phyloP scores from a whole-genome alignment of 2,888 invertebrate species.

The Catonia carolina region DNA sequence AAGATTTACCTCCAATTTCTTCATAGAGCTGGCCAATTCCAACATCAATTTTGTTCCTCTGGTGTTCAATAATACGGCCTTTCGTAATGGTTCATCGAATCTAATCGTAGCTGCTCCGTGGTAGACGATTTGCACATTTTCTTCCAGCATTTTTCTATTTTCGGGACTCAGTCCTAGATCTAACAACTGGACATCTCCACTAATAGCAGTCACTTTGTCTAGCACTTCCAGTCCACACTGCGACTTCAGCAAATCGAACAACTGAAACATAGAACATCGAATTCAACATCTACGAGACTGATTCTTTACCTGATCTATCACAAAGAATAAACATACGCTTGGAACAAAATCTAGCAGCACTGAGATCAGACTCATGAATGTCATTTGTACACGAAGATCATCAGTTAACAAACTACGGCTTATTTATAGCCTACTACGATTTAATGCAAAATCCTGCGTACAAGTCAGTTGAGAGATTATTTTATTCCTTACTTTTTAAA shows the following conservation, averaged over 20 bases:
- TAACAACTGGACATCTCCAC: conserved; percentile 62
- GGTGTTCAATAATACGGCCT: conserved; percentile 86
- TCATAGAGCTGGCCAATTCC: conserved; percentile 66
- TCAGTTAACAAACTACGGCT: too few species aligned
- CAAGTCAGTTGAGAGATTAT: too few species aligned
- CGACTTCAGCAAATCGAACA: conserved; percentile 66
- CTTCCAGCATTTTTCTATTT: conserved; percentile 56
- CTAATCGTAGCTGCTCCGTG: conserved; percentile 67
- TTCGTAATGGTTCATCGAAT: conserved; percentile 86
- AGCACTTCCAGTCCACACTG: conserved; percentile 56
- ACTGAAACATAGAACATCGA: conserved; percentile 49
- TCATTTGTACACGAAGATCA: too few species aligned
- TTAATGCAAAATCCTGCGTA: too few species aligned
- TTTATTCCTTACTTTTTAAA: too few species aligned
- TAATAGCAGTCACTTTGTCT: conserved; percentile 62
- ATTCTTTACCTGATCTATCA: conserved; percentile 3
- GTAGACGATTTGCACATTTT: conserved; percentile 75
- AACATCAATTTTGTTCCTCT: conserved; percentile 84
- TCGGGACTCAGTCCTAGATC: conserved; percentile 61
- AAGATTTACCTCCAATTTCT: conserved; percentile 59
- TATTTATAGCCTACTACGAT: too few species aligned
- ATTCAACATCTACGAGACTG: conserved; percentile 24
- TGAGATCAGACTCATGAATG: too few species aligned
- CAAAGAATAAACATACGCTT: conserved; percentile 3
- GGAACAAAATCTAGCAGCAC: too few species aligned